Base-by-base conservation (phyloP, 2,797 vertebrate genomes). In the Rhynchonycteris naso region DNA sequence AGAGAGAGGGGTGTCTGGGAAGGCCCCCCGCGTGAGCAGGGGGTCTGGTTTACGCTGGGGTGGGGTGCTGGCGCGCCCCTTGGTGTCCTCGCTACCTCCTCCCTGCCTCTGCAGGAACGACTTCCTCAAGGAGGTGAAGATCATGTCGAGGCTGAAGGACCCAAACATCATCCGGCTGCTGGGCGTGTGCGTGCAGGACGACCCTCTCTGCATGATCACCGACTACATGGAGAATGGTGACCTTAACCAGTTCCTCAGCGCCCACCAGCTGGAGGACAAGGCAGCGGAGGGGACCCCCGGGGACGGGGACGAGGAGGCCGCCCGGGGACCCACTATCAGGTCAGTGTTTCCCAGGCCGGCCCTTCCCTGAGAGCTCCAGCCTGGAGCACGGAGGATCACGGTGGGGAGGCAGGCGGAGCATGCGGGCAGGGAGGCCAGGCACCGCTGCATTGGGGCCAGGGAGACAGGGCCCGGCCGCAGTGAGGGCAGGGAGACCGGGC, bases 181-280 rank as follows among this genome's bases (percentile, higher is more conserved):
- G 97, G 99, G 99, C 0, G 99, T 99, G 96, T 99, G 99, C 56
- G 99, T 99, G 97, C 99, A 99, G 97, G 99, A 99, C 0, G 99
- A 99, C 91, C 99, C 99, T 0, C 98, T 99, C 79, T 99, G 99
- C 88, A 99, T 99, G 99, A 99, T 99, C 85, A 99, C 99, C 0
- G 99, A 99, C 95, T 99, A 99, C 98, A 99, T 99, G 99, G 99
- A 99, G 98, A 99, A 99, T 1, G 99, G 99, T 0, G 99, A 99
- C 98, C 98, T 99, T 80, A 99, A 99, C 98, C 99, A 99, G 98
- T 99, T 99, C 96, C 98, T 99, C 84, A 99, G 98, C 12, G 98
- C 99, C 28, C 97, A 99, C 5, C 99, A 98, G 92, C 98, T 99
- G 88, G 98, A 99, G 95, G 99, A 99, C 97, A 99, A 99, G 97